Percentiles rank a stretch among this genome's conserved stretches.
Evolutionary conservation across 2,113 vertebrate species (phyloP).

Genomic region (Phycodurus eques): DNA sequence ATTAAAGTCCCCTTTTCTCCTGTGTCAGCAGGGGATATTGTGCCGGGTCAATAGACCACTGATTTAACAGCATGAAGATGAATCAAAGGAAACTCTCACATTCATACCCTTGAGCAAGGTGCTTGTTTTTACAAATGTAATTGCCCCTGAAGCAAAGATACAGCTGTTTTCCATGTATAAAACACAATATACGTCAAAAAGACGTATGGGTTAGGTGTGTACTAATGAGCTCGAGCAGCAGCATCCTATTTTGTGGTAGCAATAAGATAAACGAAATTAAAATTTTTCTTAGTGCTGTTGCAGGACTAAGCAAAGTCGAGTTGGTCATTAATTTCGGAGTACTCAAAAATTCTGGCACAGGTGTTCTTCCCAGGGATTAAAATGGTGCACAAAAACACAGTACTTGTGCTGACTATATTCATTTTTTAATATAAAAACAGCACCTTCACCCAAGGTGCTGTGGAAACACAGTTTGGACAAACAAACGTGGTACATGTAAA

Average conservation of each 20-base stretch:
- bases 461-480: conserved; percentile 8
- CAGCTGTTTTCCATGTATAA: conserved; percentile 47
- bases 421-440: conserved; percentile 35
- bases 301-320: conserved; percentile 44
- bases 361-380: conserved; percentile 44
- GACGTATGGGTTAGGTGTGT: conserved; percentile 39
- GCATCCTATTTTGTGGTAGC: conserved; percentile 43
- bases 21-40: conserved; percentile 54
- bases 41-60: conserved; percentile 48
- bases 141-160: conserved; percentile 60
- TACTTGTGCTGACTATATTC: conserved; percentile 48
- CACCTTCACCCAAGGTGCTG: conserved; percentile 28
- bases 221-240: conserved; percentile 54
- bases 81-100: conserved; percentile 51
- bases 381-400: conserved; percentile 40
- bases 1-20: conserved; percentile 57
- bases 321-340: conserved; percentile 56
- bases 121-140: conserved; percentile 54
- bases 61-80: conserved; percentile 58
- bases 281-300: conserved; percentile 38
- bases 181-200: conserved; percentile 41
- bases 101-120: conserved; percentile 65
- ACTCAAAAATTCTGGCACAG: conserved; percentile 57
- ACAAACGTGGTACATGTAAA: conserved; percentile 25
- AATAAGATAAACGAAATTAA: conserved; percentile 44